Base-by-base conservation (phyloP, 2,888 invertebrate species). In the Salpingus planirostris region DNA sequence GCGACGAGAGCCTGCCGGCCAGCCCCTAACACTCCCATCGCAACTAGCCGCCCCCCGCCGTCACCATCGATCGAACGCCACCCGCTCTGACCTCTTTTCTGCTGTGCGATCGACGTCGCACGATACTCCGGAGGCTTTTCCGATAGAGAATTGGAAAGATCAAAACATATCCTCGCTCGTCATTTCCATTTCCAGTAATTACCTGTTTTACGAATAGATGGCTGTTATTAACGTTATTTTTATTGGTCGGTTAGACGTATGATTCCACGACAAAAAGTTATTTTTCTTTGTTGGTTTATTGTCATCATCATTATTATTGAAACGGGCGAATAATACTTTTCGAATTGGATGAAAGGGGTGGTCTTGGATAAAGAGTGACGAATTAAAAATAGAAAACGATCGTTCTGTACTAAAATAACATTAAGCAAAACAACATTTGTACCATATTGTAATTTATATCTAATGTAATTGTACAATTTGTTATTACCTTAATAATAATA, bases 1-100 rank as follows among this genome's bases (percentile, higher is more conserved):
- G 88, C 65, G 91, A 91, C 69, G 81, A 81, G 60, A 80, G 79
- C 59, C 71, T 80, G 50, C 78, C 80, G 28, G 78, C 79, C 47
- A 80, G 80, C 54, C 81, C 81, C 72, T 81, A 81, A 66, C 67
- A 57, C 48, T 41, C 48, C 28, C 29, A 29, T 18, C 18, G 8
- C 22, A 45, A 47, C 46, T 50, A 50, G 47, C 49, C 41, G 29
- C 28, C n/a, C 37, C 32, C 24, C 38, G 35, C 11, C 8, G 21
- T 24, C 27, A 25, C 39, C 22, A 23, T 33, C 38, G 34, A 33
- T 26, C 31, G 10, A 38, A 38, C 21, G 18, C 36, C 31, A 24
- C 36, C 29, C 37, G 29, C 33, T 11, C 38, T 39, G 32, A 25
- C 39, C 32, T 32, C 39, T 32, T 27, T 39, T 29, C 33, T 39